These are phyloP conservation scores for Ernsta delagoae DNA, from an alignment of 2,888 invertebrate species.

Conservation along the genomic window DNA sequence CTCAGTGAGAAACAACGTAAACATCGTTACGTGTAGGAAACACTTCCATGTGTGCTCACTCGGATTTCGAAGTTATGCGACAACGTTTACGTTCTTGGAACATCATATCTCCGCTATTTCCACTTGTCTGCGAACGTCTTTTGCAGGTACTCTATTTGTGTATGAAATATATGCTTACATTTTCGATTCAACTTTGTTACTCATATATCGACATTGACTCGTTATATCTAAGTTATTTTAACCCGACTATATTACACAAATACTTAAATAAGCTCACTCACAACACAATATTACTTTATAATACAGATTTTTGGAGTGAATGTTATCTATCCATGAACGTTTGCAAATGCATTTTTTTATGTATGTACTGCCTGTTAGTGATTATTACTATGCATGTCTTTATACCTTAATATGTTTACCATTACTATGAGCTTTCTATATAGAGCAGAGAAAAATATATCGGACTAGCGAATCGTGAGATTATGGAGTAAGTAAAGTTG, in stretches of 20 bases:
- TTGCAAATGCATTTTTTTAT: too few relatives aligned
- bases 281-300: too few relatives aligned
- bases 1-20: slow-evolving; percentile 31
- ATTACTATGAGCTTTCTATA: too few relatives aligned
- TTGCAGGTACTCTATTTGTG: slow-evolving; percentile 2
- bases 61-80: slow-evolving; percentile 31
- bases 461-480: not conserved
- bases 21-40: slow-evolving; percentile 30
- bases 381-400: too few relatives aligned
- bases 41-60: slow-evolving; percentile 21
- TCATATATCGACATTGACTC: not conserved
- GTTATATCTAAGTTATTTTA: not conserved
- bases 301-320: too few relatives aligned
- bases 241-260: not conserved
- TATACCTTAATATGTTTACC: too few relatives aligned
- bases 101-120: slow-evolving; percentile 27
- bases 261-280: too few relatives aligned
- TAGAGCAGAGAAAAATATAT: too few relatives aligned
- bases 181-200: not conserved
- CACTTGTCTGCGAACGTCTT: slow-evolving; percentile 16
- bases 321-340: too few relatives aligned
- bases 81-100: slow-evolving; percentile 32
- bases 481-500: not conserved
- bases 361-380: too few relatives aligned
- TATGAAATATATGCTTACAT: not conserved